phyloP scores from a whole-genome alignment of 2,797 vertebrate species.

The Pelobates cultripes region DNA sequence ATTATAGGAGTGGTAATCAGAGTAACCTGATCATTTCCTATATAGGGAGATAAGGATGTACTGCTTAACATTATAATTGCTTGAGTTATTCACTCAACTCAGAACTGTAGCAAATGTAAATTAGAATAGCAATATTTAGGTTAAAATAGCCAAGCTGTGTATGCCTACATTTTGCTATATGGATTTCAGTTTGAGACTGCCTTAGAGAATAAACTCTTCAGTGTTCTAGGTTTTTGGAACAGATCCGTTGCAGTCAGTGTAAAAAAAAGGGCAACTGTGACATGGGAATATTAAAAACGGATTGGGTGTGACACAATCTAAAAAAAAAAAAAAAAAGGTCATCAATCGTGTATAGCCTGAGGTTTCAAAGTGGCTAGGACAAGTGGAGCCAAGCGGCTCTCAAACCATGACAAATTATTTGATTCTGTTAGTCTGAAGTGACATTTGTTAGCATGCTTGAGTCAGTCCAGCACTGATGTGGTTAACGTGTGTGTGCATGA shows the following conservation, averaged over 20 bases:
- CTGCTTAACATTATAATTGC: too few relatives aligned
- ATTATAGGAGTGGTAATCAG: too few relatives aligned
- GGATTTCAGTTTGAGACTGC: too few relatives aligned
- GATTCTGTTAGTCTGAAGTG: neutral
- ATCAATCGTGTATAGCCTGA: neutral
- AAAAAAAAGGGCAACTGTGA: neutral
- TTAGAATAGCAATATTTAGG: too few relatives aligned
- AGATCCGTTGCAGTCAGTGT: neutral
- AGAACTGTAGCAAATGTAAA: too few relatives aligned
- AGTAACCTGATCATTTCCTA: too few relatives aligned
- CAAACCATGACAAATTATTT: neutral
- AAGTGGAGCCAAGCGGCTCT: neutral
- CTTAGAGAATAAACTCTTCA: neutral
- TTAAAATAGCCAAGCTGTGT: too few relatives aligned
- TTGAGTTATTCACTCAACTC: too few relatives aligned
- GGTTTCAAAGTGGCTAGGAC: neutral
- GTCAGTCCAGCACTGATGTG: slow-evolving; percentile 8
- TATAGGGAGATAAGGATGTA: too few relatives aligned
- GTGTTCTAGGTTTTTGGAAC: neutral
- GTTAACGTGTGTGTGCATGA: slow-evolving; percentile 37
- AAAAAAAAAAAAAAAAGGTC: neutral
- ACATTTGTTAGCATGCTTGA: slow-evolving; percentile 5
- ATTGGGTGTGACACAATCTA: neutral
- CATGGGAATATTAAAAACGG: neutral
- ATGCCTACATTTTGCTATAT: too few relatives aligned